A percentile compares a stretch with the other conserved stretches of the same genome.
These are phyloP conservation scores for Danio rerio DNA, from an alignment of 2,113 vertebrate species.

Conservation along the genomic window GRCz12tu NC_133191.1:3938001-3938500, in stretches of 20 bases:
- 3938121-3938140: too few species aligned
- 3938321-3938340: background rate
- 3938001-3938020: too few species aligned
- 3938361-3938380: background rate
- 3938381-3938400: background rate
- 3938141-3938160: too few species aligned
- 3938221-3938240: background rate
- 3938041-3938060: too few species aligned
- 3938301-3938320: slow-evolving; percentile 25
- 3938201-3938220: background rate
- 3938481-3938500: background rate
- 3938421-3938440: background rate
- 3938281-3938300: slow-evolving; percentile 17
- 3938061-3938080: too few species aligned
- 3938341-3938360: background rate
- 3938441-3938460: background rate
- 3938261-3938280: background rate
- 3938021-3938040: too few species aligned
- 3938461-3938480: background rate
- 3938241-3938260: slow-evolving; percentile 4
- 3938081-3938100: too few species aligned
- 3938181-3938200: too few species aligned
- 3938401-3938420: slow-evolving; percentile 13
- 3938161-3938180: too few species aligned
- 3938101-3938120: too few species aligned